Evolutionary conservation across 2,113 vertebrate species (phyloP).

Genomic region (Chloebia gouldiae): DNA sequence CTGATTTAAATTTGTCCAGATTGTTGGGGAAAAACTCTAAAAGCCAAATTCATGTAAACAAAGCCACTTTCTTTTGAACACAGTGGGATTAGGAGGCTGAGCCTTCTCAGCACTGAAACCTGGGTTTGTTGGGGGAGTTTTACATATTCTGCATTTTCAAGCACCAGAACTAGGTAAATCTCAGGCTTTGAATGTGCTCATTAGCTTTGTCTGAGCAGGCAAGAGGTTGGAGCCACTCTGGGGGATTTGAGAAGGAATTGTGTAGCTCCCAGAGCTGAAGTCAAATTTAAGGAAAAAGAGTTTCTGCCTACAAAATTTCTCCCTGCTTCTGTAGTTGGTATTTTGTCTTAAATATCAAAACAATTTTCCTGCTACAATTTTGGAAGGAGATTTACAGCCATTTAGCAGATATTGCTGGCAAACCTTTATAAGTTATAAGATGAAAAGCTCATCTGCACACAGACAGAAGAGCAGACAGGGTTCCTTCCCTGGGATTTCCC

Average conservation of each 20-base stretch:
- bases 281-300: background rate
- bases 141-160: background rate
- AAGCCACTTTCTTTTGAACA: background rate
- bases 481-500: background rate
- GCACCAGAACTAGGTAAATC: background rate
- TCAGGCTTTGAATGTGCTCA: background rate
- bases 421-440: background rate
- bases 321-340: background rate
- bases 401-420: background rate
- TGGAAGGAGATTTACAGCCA: background rate
- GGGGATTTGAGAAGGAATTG: background rate
- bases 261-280: background rate
- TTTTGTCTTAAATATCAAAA: background rate
- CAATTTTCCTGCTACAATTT: background rate
- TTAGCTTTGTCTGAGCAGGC: background rate
- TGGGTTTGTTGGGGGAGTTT: background rate
- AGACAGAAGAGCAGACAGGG: background rate
- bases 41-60: background rate
- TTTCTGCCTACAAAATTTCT: background rate
- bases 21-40: background rate
- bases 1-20: background rate
- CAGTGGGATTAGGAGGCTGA: background rate
- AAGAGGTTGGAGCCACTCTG: background rate
- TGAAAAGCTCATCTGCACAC: background rate
- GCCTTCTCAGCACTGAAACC: background rate